Conservation (phyloP, 92 coral and sea anemone species). For the Epizoanthus rinbou region DNA sequence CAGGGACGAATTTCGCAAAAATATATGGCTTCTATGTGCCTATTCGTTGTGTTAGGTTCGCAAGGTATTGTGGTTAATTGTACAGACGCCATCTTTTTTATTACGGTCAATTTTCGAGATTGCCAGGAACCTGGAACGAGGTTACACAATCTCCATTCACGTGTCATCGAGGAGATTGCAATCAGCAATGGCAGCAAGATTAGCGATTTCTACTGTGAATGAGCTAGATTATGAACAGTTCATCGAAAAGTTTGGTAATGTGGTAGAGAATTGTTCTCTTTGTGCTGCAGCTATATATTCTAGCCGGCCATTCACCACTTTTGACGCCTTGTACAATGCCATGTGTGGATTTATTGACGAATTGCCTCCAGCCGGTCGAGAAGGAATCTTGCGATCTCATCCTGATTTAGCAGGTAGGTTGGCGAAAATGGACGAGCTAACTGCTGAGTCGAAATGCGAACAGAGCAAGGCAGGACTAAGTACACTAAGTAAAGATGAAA, state of each 20-base stretch:
- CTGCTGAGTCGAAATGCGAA: slow-evolving; percentile 76
- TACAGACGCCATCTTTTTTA: too few species aligned
- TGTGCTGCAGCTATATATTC: slow-evolving; percentile 70
- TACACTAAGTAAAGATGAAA: slow-evolving; percentile 54
- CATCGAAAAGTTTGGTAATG: slow-evolving; percentile 60
- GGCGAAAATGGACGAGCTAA: slow-evolving; percentile 50
- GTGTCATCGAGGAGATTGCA: too few species aligned
- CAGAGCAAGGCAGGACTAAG: slow-evolving; percentile 74
- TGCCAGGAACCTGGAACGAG: too few species aligned
- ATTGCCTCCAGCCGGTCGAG: slow-evolving; percentile 59
- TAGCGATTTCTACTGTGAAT: slow-evolving; percentile 51
- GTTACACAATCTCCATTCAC: too few species aligned
- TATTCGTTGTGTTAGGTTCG: too few species aligned
- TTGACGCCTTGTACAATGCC: slow-evolving; percentile 55
- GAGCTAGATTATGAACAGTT: slow-evolving; percentile 54
- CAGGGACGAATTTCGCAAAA: too few species aligned
- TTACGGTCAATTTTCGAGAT: too few species aligned
- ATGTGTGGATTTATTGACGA: slow-evolving; percentile 69
- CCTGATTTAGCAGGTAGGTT: slow-evolving; percentile 73
- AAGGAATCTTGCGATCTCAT: slow-evolving; percentile 66
- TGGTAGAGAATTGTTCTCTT: slow-evolving; percentile 67
- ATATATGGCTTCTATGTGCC: too few species aligned
- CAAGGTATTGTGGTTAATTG: too few species aligned
- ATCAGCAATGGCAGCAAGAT: neutral
- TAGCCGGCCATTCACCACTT: slow-evolving; percentile 57